Percentiles rank a stretch among this genome's conserved stretches.
These are phyloP conservation scores for Malacosoma neustria DNA, from an alignment of 2,888 invertebrate genomes.

Conservation along the genomic window DNA sequence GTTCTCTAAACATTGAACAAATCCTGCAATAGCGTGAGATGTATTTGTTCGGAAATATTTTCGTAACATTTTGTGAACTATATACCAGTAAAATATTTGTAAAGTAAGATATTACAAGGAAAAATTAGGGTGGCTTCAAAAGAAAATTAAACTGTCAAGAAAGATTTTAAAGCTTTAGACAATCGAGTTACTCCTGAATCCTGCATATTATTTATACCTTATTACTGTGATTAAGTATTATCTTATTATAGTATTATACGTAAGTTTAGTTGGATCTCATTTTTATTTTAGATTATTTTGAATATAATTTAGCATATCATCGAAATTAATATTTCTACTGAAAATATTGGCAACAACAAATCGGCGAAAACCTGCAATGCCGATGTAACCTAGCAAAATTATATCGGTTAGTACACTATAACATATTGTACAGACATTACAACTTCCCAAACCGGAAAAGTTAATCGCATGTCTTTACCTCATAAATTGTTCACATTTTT, in stretches of 20 bases:
- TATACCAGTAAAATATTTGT: background rate
- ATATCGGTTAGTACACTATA: background rate
- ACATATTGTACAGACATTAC: background rate
- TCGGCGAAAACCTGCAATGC: background rate
- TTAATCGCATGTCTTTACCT: constrained; percentile 59
- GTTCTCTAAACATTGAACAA: too few species aligned
- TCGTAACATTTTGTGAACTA: too few species aligned
- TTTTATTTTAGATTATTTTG: too few species aligned
- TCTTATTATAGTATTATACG: too few species aligned
- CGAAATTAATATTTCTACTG: background rate
- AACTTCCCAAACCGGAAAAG: constrained; percentile 29
- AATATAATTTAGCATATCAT: too few species aligned
- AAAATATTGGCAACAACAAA: background rate
- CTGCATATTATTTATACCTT: constrained; percentile 19
- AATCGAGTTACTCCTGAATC: constrained; percentile 34
- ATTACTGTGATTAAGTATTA: constrained; percentile 6
- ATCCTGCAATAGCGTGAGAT: too few species aligned
- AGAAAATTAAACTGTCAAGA: constrained; percentile 36
- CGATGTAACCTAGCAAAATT: background rate
- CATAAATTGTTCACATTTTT: constrained; percentile 62
- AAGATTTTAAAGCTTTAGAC: constrained; percentile 30
- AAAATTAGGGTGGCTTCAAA: constrained; percentile 23
- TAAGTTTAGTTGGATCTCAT: too few species aligned
- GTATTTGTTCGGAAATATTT: too few species aligned
- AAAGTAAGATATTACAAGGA: background rate